Evolutionary conservation across 2,888 invertebrate species (phyloP).

Genomic region (Altica lythri): DNA sequence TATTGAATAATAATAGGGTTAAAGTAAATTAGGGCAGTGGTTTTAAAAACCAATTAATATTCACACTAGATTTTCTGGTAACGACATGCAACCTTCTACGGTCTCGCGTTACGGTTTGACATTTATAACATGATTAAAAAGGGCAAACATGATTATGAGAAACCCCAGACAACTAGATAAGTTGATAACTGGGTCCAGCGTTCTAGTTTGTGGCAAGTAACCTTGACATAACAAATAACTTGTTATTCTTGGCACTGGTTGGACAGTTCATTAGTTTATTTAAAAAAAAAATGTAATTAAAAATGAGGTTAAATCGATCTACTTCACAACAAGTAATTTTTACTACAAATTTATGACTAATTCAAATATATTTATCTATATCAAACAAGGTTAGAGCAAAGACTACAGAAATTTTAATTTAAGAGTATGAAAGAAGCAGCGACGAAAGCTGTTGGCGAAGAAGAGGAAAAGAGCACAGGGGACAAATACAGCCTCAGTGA

Average conservation of each 20-base stretch:
- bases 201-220: background rate
- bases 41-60: slow-evolving; percentile 19
- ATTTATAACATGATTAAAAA: background rate
- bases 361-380: no score
- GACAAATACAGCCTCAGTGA: no score
- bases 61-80: slow-evolving; percentile 12
- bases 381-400: no score
- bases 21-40: background rate
- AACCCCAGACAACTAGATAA: background rate
- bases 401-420: no score
- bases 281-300: no score
- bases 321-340: no score
- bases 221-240: background rate
- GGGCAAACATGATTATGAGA: background rate
- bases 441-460: no score
- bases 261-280: no score
- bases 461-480: no score
- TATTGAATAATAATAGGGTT: background rate
- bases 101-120: slow-evolving; percentile 1
- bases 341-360: no score
- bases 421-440: no score
- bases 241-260: background rate
- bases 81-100: slow-evolving; percentile 3
- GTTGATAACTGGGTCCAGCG: background rate
- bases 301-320: no score